Evolutionary conservation across 2,797 vertebrate species (phyloP), one percentile per base, ranked within the genome.

Genomic region (Danio choprae): DNA sequence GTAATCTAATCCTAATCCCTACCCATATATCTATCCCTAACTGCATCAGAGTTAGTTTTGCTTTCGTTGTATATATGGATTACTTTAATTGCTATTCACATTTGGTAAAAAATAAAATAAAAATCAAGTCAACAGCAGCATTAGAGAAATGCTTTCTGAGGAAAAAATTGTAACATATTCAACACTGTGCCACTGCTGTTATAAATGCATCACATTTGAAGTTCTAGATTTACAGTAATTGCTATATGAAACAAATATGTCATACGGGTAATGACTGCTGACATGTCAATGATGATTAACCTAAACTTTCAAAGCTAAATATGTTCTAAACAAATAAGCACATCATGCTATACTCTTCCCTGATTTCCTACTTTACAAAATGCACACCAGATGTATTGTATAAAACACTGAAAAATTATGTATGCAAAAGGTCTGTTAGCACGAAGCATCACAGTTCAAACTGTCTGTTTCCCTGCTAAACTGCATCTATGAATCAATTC

Each of bases 401-500:
- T 18, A 53, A 18, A 69, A 40, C 6, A 53, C 29, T 51, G 16
- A 51, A 69, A 51, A 46, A 29, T 7, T 18, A 10, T 5, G 13
- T 8, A 16, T 43, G 5, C 8, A 72, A 43, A 58, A 15, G 4
- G 51, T 12, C 18, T 56, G 40, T 44, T 29, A 46, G 16, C 18
- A 55, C 13, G 38, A 44, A 50, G 51, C 51, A 18, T 22, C 40
- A 53, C 2, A 56, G 40, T 36, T 44, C 40, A 76, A n/a, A 18
- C 15, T 18, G 5, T 56, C 44, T 29, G 51, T 22, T 58, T 46
- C 41, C 16, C 18, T 64, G 3, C 13, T 29, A 12, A 75, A 63
- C 41, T 20, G 51, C 4, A 1, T 65, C 62, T 65, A 20, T 74
- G 15, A 46, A 46, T 65, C 62, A 36, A 55, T 77, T 53, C 36